These are phyloP conservation scores for Gasteruption jaculator DNA, from an alignment of 2,888 invertebrate species.

Conservation along the genomic window DNA sequence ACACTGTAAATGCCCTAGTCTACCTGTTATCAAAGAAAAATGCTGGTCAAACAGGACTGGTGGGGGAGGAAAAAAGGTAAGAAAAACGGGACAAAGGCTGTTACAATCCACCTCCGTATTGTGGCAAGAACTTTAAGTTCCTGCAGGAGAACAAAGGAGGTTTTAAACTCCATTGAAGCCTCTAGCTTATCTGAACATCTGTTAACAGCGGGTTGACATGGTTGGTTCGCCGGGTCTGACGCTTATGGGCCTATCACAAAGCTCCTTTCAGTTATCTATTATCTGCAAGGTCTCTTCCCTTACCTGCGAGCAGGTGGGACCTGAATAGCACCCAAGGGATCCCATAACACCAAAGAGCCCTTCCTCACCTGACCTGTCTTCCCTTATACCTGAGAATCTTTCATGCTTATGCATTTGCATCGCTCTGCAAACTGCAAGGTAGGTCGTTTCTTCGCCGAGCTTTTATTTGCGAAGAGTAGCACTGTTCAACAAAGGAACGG, in stretches of 20 bases:
- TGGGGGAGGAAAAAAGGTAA: too few relatives aligned
- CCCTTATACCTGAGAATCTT: conserved; percentile 29
- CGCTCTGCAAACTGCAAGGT: conserved; percentile 31
- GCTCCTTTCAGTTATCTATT: conserved; percentile 48
- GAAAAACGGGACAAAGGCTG: conserved; percentile 30
- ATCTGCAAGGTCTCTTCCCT: conserved; percentile 39
- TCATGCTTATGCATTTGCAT: conserved; percentile 33
- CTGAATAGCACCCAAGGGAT: conserved; percentile 42
- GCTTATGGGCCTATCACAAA: conserved; percentile 42
- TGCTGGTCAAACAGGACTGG: conserved; percentile 29
- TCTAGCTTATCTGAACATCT: conserved; percentile 50
- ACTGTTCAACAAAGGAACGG: too few relatives aligned
- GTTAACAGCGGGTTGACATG: conserved; percentile 45
- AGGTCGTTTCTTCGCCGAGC: too few relatives aligned
- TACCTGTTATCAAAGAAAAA: conserved; percentile 33
- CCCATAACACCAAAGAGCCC: conserved; percentile 42
- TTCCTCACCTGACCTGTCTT: conserved; percentile 40
- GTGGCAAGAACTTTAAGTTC: conserved; percentile 25
- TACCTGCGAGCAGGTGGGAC: conserved; percentile 48
- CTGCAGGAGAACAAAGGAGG: conserved; percentile 31
- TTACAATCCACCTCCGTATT: conserved; percentile 21
- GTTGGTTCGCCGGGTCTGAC: conserved; percentile 29
- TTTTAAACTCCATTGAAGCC: conserved; percentile 41
- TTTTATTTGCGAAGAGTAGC: too few relatives aligned
- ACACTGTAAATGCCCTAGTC: too few relatives aligned